Conservation (phyloP, 2,888 invertebrate genomes). For the Nemotelus pantherinus region DNA sequence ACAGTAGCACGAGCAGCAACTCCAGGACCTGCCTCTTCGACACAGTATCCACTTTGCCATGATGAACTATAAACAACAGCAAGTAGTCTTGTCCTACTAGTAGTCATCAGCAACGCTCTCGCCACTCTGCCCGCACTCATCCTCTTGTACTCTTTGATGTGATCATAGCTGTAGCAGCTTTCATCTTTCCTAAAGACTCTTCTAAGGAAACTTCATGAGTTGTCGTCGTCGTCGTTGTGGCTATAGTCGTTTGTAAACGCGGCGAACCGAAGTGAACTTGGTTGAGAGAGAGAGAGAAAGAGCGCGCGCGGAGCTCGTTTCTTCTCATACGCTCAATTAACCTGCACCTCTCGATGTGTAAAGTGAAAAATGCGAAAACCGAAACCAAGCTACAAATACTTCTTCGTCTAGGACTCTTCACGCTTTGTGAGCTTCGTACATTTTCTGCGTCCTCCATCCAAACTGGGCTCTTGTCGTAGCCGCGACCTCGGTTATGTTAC, state of each 20-base stretch:
- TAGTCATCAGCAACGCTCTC: not conserved
- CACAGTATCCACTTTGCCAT: conserved; percentile 11
- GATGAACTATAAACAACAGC: not conserved
- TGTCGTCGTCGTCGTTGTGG: too few species aligned
- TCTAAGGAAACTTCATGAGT: not conserved
- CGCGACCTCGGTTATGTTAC: too few species aligned
- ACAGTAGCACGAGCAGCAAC: too few species aligned
- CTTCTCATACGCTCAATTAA: conserved; percentile 26
- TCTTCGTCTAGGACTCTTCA: conserved; percentile 2
- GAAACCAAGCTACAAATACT: conserved; percentile 5
- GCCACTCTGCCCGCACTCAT: not conserved
- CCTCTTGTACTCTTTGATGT: not conserved
- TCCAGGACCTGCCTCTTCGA: not conserved
- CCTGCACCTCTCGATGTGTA: conserved; percentile 2
- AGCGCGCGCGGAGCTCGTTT: too few species aligned
- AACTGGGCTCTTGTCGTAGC: too few species aligned
- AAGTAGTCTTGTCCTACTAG: not conserved
- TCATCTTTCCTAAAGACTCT: not conserved
- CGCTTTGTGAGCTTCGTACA: not conserved
- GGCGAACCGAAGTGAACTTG: too few species aligned
- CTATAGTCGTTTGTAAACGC: too few species aligned
- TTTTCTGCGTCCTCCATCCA: too few species aligned
- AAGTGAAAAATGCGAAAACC: not conserved
- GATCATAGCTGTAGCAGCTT: not conserved
- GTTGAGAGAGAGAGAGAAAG: too few species aligned